Evolutionary conservation across 1,140 invertebrate species (phyloP), one percentile per base, ranked within the genome.

Genomic region (Hycleus phaleratus): DNA sequence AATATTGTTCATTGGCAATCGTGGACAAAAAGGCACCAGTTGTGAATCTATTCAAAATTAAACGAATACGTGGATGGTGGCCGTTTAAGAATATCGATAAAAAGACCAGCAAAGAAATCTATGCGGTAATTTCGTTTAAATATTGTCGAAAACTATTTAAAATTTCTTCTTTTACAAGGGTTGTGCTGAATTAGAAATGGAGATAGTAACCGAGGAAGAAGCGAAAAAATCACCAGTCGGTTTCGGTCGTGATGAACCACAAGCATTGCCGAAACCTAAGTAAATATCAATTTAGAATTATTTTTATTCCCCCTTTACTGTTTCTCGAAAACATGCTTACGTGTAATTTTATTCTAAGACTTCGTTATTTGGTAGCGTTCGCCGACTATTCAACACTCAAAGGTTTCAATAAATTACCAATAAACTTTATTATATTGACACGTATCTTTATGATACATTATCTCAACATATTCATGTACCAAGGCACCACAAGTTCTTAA

Each of bases 31-130:
- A 78, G 69, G 63, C 84, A 78, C 79, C 84, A 8, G 79, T 78
- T 57, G 74, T 93, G 12, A 90, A 90, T 75, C 74, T 95, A 12
- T 95, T 95, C 71, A 84, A 85, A 71, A 75, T 84, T 26, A 81
- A 80, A 65, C 73, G 82, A 44, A 80, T 84, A 3, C 82, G 81
- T 66, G 90, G 87, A 2, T 95, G 91, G 91, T 95, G 91, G 88
- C 90, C 91, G 42, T 84, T 87, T 63, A 73, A 68, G 38, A 77
- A 75, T 45, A 78, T 26, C 2, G 56, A 65, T 42, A 59, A 65
- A 8, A 62, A 69, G 4, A 69, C 62, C 0, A 74, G 73, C 40
- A 64, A 69, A 32, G 69, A 71, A 39, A 57, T 74, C 8, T 70
- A 71, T 49, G 74, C 76, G 56, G 80, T 82, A 68, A 72, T 32